Conservation (phyloP, 2,888 invertebrate species). For the Arctia plantaginis region DNA sequence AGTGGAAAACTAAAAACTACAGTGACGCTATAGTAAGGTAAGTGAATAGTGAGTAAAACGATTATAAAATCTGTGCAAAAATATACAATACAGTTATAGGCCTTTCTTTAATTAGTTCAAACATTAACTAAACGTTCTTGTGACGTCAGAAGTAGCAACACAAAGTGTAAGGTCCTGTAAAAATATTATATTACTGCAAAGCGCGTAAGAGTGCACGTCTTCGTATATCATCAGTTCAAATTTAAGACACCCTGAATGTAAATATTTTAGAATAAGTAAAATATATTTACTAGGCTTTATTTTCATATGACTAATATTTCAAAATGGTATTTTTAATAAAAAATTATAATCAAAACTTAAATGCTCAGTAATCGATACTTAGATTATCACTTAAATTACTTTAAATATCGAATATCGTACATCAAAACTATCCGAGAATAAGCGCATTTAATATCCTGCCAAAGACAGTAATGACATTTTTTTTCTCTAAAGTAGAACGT, state of each 20-base stretch:
- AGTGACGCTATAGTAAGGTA: slow-evolving; percentile 34
- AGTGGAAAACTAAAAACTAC: slow-evolving; percentile 25
- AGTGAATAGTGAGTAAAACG: slow-evolving; percentile 15
- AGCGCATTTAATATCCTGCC: neutral
- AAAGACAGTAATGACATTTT: neutral
- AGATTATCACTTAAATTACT: neutral
- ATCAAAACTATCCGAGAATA: neutral
- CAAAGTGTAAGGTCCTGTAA: neutral
- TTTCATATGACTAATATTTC: neutral
- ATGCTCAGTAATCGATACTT: neutral
- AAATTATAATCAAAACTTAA: neutral
- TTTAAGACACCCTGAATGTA: no score
- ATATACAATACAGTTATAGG: neutral
- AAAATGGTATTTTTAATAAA: neutral
- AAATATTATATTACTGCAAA: no score
- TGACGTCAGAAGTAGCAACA: neutral
- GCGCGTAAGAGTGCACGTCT: neutral
- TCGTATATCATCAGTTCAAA: neutral
- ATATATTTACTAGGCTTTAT: neutral
- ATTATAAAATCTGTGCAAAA: neutral
- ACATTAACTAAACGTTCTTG: neutral
- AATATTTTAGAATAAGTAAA: neutral
- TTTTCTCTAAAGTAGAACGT: neutral
- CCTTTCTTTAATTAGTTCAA: neutral
- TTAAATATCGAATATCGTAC: neutral